Evolutionary conservation across 2,888 invertebrate species (phyloP).

Genomic region (Phortica magna): DNA sequence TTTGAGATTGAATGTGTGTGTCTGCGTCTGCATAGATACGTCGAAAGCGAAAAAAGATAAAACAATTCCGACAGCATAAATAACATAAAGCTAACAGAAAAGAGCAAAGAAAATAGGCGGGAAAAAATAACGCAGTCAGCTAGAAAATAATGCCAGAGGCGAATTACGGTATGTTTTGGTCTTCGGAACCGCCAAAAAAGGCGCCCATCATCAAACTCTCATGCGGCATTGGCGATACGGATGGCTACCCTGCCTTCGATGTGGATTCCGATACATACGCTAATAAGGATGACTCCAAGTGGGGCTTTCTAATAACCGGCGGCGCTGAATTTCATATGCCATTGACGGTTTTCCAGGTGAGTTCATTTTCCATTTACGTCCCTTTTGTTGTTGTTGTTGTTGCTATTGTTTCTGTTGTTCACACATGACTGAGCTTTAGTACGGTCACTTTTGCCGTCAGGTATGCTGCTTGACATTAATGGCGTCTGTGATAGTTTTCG

Average conservation of each 20-base stretch:
- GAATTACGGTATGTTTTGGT: slow-evolving; percentile 57
- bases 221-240: slow-evolving; percentile 77
- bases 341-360: slow-evolving; percentile 78
- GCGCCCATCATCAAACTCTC: slow-evolving; percentile 73
- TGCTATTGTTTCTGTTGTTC: not conserved
- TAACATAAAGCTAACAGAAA: slow-evolving; percentile 26
- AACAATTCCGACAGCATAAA: not conserved
- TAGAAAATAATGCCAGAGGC: slow-evolving; percentile 72
- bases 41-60: not conserved
- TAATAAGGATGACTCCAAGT: slow-evolving; percentile 75
- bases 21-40: not conserved
- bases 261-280: slow-evolving; percentile 75
- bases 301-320: slow-evolving; percentile 78
- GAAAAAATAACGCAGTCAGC: slow-evolving; percentile 43
- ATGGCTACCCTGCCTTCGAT: slow-evolving; percentile 77
- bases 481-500: not conserved
- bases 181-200: slow-evolving; percentile 72
- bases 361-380: slow-evolving; percentile 31
- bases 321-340: slow-evolving; percentile 79
- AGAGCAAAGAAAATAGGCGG: slow-evolving; percentile 29
- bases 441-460: not conserved
- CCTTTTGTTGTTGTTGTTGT: not conserved
- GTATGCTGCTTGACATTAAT: not conserved
- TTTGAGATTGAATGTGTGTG: not conserved
- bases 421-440: not conserved